Evolutionary conservation across 2,113 vertebrate species (phyloP), one percentile per base, ranked within the genome.

Genomic region (Epinephelus lanceolatus): DNA sequence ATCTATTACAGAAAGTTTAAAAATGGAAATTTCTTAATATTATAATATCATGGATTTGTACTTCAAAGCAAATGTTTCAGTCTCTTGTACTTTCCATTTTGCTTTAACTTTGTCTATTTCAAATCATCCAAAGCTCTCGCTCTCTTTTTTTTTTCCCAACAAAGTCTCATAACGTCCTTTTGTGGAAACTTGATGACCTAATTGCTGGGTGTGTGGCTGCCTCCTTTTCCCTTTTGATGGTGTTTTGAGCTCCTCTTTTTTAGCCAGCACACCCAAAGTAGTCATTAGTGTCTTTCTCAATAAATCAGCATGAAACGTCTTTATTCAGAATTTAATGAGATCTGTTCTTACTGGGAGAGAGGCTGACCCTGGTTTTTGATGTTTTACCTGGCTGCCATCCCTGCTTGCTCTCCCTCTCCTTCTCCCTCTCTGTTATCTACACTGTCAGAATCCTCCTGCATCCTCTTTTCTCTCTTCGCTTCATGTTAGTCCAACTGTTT

Each of bases 241-340:
- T 66, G 72, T 76, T 87, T 91, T 45, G 71, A 86, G 78, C 56
- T 47, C 0, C 49, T 74, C 59, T 80, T 83, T 45, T 87, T 70
- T 37, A 76, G 77, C 75, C 51, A 21, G 52, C 63, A 49, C 52
- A 70, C 47, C 63, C 66, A 73, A 66, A 78, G 49, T 45, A 83
- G 51, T 83, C 81, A 86, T 92, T 83, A 87, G 71, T 77, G 78
- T 76, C 85, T 80, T 82, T 81, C 51, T 81, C 66, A 75, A 68
- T 84, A 70, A 84, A 79, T 81, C 76, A 69, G 84, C 47, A 27
- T 83, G 62, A 88, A 80, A 79, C 8, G 4, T 65, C 52, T 87
- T 79, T 63, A 81, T 86, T 75, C 37, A 25, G 40, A 81, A 70
- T 80, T 74, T 57, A 45, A 59, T 68, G 25, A 81, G 45, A 52